Conservation (phyloP, 2,113 vertebrate genomes). For the Planiliza haematocheilus region DNA sequence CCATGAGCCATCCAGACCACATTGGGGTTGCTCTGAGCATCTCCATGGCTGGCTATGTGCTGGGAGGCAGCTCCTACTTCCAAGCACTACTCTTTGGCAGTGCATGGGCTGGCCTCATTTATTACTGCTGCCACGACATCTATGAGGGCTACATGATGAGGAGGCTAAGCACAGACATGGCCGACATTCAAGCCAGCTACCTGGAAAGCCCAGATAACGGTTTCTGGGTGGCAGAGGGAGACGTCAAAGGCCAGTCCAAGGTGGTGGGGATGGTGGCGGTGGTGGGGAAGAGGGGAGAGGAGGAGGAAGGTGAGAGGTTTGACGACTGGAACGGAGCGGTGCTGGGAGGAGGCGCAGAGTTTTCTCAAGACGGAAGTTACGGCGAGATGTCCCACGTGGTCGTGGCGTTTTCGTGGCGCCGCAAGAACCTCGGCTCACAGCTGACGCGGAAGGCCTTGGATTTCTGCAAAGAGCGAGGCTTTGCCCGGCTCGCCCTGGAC, state of each 20-base stretch:
- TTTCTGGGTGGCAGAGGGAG: conserved; percentile 79
- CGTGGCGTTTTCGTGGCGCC: conserved; percentile 60
- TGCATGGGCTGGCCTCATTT: conserved; percentile 75
- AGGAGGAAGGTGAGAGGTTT: conserved; percentile 34
- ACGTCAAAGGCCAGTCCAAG: conserved; percentile 58
- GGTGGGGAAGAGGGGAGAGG: conserved; percentile 40
- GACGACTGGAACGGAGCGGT: conserved; percentile 61
- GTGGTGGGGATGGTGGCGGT: conserved; percentile 72
- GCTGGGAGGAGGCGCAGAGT: neutral
- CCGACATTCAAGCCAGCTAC: conserved; percentile 72
- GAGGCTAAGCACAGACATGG: conserved; percentile 68
- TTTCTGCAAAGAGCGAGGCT: conserved; percentile 76
- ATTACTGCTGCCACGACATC: conserved; percentile 78
- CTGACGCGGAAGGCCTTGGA: conserved; percentile 65
- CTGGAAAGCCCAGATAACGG: conserved; percentile 69
- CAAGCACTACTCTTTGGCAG: conserved; percentile 73
- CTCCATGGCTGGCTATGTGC: conserved; percentile 77
- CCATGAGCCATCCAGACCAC: conserved; percentile 79
- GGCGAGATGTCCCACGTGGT: conserved; percentile 68
- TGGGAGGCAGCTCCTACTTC: conserved; percentile 80
- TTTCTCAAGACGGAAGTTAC: conserved; percentile 26
- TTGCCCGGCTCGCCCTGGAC: conserved; percentile 56
- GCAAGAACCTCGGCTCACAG: conserved; percentile 60
- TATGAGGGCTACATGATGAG: conserved; percentile 67
- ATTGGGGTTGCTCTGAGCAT: conserved; percentile 76